Evolutionary conservation across 2,797 vertebrate species (phyloP), one percentile per base, ranked within the genome.

Genomic region (Melanotaenia trifasciata): DNA sequence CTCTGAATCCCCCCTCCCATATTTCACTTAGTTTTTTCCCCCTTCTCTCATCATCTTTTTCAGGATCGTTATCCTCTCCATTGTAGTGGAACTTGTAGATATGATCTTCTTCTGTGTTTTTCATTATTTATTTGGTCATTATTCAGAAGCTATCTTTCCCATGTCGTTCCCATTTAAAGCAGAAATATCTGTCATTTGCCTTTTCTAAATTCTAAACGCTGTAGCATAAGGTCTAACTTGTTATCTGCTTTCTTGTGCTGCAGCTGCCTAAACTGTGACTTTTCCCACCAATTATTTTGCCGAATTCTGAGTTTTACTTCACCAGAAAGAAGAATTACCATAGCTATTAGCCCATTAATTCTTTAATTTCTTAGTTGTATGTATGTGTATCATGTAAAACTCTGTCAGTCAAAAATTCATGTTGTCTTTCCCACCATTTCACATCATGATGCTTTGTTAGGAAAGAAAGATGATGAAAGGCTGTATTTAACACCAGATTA

Each of bases 31-130:
- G 5, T 56, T 84, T 85, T 75, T 67, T 72, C 3, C 54, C 62
- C 33, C 35, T 62, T 64, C 76, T 84, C 84, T 77, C 70, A 69
- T 78, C 67, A 43, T 69, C 74, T 70, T 78, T 72, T 70, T 83
- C 38, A 0, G 1, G 0, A 69, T 71, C 54, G 50, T 64, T 57
- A 63, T 75, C 66, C 30, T 32, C 51, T 22, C 51, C 13, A 3
- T 38, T 64, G 54, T 74, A 68, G 76, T 32, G 51, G 36, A 66
- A 78, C 64, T 62, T 53, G 62, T 32, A 56, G 72, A 76, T 80
- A 72, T 50, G 59, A 78, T 72, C 76, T 57, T 45, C 68, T 30
- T 10, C 36, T 35, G 13, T 36, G 64, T 76, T 80, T 80, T 78
- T 77, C 63, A 84, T 82, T 67, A 72, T 78, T 81, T 57, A 74